Base-by-base conservation (phyloP, 2,113 vertebrate species). In the Ramphastos sulfuratus region DNA sequence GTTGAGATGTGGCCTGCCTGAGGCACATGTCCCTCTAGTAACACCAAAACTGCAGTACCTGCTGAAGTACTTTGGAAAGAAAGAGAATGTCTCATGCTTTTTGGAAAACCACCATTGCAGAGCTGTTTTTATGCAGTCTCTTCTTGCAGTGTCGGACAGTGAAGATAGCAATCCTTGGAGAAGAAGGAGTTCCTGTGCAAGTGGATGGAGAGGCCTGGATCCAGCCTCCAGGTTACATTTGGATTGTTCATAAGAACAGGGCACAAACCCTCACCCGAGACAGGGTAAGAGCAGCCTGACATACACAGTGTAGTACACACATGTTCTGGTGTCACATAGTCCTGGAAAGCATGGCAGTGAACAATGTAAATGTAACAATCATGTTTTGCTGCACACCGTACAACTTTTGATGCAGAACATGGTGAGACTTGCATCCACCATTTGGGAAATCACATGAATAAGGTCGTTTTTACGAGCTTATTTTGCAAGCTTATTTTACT, bases 131-230 rank as follows among this genome's bases (percentile, higher is more conserved):
- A 78, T 50, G 21, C 52, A 56, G 20, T 69, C 20, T 9, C n/a
- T 95, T 85, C 33, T 75, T 65, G 19, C 94, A 99, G 99, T 99
- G 99, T 79, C 99, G 99, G 16, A 99, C 98, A 0, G 99, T 99
- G 94, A 99, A 99, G 98, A 99, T 99, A 92, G 99, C 99, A 85
- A 98, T 99, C 96, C 98, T 99, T 56, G 99, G 99, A 8, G 99
- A 99, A 21, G 99, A 99, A 80, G 99, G 99, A 3, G 99, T 99
- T 28, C 99, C 99, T 0, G 99, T 99, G 39, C 99, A 99, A 97
- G 99, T 99, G 96, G 99, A 99, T 10, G 99, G 99, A n/a, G 99
- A 99, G 95, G 99, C 99, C 28, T 99, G 99, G 99, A 95, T 99
- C 81, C 99, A 99, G 76, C 98, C 99, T 8, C 99, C 99, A 0